phyloP scores from a whole-genome alignment of 2,888 invertebrate species.

The Dolichomitus sp. region DNA sequence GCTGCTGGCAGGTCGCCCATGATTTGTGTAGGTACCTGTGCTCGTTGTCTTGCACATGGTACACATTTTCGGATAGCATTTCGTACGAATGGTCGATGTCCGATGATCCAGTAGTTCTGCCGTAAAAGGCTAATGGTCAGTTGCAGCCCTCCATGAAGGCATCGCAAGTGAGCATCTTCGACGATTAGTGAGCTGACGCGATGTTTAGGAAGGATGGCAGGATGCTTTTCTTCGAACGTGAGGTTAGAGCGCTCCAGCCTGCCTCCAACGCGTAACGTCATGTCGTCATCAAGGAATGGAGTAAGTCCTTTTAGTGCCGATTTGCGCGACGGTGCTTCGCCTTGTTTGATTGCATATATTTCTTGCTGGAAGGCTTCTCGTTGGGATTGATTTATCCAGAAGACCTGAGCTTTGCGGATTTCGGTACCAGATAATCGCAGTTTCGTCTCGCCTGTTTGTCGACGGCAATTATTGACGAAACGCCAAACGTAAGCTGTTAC shows the following conservation, averaged over 20 bases:
- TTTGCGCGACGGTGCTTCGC: neutral
- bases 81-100: slow-evolving; percentile 16
- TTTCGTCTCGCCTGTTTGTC: neutral
- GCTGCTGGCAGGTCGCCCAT: too few species aligned
- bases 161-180: slow-evolving; percentile 23
- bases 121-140: slow-evolving; percentile 35
- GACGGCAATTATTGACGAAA: neutral
- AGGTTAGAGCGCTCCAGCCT: slow-evolving; percentile 38
- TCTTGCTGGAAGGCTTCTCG: neutral
- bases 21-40: slow-evolving; percentile 46
- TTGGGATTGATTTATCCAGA: neutral
- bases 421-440: neutral
- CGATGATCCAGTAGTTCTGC: slow-evolving; percentile 21
- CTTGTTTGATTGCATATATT: neutral
- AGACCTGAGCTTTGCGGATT: neutral
- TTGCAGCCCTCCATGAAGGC: neutral
- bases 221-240: slow-evolving; percentile 34
- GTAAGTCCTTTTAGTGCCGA: slow-evolving; percentile 17
- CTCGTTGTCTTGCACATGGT: slow-evolving; percentile 26
- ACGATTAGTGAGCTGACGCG: slow-evolving; percentile 17
- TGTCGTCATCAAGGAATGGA: slow-evolving; percentile 31
- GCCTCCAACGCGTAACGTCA: slow-evolving; percentile 50
- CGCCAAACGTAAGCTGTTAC: slow-evolving; percentile 26
- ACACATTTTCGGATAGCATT: slow-evolving; percentile 50
- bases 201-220: slow-evolving; percentile 43